Evolutionary conservation across 2,797 vertebrate species (phyloP).

Genomic region (Tiaroga cobitis): DNA sequence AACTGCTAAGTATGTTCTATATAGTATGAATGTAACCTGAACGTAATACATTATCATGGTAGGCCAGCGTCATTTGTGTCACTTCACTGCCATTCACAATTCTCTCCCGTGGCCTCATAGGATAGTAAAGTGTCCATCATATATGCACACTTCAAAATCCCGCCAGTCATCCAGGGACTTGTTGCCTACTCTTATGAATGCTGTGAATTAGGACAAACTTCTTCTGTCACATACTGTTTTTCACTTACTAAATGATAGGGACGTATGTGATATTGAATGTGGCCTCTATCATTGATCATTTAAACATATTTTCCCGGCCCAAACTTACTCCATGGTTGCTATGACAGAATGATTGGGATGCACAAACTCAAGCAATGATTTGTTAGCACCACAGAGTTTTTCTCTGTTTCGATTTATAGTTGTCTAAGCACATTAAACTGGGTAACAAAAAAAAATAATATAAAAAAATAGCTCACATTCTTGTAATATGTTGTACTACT

Average conservation of each 20-base stretch:
- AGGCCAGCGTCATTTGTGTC: too few relatives aligned
- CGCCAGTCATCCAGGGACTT: not conserved
- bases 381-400: not conserved
- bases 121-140: too few relatives aligned
- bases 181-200: not conserved
- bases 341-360: not conserved
- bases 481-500: not conserved
- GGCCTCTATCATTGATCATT: not conserved
- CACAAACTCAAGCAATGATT: not conserved
- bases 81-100: too few relatives aligned
- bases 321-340: not conserved
- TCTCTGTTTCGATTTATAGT: not conserved
- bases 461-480: not conserved
- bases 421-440: not conserved
- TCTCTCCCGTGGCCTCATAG: too few relatives aligned
- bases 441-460: not conserved
- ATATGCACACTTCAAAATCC: too few relatives aligned
- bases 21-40: too few relatives aligned
- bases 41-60: too few relatives aligned
- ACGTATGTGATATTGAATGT: not conserved
- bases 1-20: too few relatives aligned
- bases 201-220: not conserved
- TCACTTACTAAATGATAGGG: not conserved
- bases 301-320: not conserved
- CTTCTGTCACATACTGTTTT: not conserved